phyloP scores from a whole-genome alignment of 2,113 vertebrate species.

The Marmota flaviventris region DNA sequence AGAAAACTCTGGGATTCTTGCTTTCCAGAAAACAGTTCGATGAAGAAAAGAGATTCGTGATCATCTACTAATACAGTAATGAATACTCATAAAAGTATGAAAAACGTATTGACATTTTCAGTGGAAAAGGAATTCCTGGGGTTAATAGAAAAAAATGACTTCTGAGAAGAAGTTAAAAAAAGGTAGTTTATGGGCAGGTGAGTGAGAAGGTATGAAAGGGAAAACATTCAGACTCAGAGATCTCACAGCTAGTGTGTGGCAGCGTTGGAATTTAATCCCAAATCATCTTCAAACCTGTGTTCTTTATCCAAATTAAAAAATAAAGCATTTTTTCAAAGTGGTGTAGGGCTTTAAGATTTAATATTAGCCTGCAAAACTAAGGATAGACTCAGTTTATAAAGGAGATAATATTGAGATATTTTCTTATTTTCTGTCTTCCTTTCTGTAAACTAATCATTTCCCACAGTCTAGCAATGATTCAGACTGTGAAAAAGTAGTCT shows the following conservation, averaged over 20 bases:
- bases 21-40: neutral
- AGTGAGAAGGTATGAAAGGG: neutral
- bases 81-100: neutral
- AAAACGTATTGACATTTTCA: neutral
- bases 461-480: neutral
- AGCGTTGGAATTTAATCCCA: no score
- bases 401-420: neutral
- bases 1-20: neutral
- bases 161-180: neutral
- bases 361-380: neutral
- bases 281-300: neutral
- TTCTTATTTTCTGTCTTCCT: no score
- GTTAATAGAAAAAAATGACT: neutral
- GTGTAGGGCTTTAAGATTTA: conserved; percentile 1
- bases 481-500: conserved; percentile 28
- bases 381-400: neutral
- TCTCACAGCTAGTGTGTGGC: neutral
- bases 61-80: neutral
- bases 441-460: neutral
- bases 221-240: neutral
- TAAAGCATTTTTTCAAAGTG: neutral
- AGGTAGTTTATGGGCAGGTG: neutral
- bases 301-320: conserved; percentile 15
- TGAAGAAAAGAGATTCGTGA: conserved; percentile 7
- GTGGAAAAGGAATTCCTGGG: neutral